These are phyloP conservation scores for Arrhopalites spinosus DNA, from an alignment of 2,888 invertebrate genomes.

Conservation along the genomic window DNA sequence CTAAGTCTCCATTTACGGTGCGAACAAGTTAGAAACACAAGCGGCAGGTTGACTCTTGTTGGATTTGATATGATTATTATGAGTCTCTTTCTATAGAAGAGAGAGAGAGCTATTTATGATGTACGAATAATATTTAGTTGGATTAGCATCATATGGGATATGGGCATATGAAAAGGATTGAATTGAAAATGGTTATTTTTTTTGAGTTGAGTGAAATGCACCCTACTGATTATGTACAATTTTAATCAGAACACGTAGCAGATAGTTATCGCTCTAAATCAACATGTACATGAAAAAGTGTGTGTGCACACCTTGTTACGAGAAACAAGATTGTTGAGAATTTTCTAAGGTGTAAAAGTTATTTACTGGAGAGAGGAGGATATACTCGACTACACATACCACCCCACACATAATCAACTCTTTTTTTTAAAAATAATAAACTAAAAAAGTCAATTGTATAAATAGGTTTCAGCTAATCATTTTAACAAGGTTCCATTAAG, in stretches of 20 bases:
- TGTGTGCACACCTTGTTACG: slow-evolving; percentile 28
- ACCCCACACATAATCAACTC: background rate
- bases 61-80: background rate
- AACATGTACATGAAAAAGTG: slow-evolving; percentile 13
- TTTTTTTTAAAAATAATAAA: background rate
- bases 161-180: no score
- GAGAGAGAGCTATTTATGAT: background rate
- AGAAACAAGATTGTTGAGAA: slow-evolving; percentile 9
- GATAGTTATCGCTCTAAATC: slow-evolving; percentile 34
- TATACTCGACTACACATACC: background rate
- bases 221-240: slow-evolving; percentile 25
- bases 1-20: no score
- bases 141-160: no score
- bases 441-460: slow-evolving; percentile 22
- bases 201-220: background rate
- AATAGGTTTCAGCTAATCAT: slow-evolving; percentile 7
- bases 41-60: no score
- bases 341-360: background rate
- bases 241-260: slow-evolving; percentile 36
- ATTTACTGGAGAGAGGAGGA: background rate
- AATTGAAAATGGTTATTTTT: no score
- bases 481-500: slow-evolving; percentile 36
- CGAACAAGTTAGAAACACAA: no score
- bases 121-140: no score
- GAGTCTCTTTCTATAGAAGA: background rate